phyloP scores from a whole-genome alignment of 2,113 vertebrate species.

The Xiphophorus couchianus region DNA sequence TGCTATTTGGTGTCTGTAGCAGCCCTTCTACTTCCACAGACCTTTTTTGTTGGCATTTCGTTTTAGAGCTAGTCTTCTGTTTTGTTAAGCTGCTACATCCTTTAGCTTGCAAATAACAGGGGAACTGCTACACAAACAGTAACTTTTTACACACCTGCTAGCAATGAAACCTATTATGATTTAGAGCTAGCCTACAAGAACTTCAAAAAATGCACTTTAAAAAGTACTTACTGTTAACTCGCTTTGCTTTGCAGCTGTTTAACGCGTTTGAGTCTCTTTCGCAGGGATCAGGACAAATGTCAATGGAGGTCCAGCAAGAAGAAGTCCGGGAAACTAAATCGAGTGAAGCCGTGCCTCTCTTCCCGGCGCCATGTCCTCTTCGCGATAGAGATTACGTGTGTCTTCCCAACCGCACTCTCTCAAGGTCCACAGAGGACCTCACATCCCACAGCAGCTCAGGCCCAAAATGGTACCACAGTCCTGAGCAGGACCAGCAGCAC shows the following conservation, averaged over 20 bases:
- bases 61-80: neutral
- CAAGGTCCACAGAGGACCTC: constrained; percentile 54
- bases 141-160: neutral
- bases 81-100: neutral
- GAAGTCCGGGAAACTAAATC: neutral
- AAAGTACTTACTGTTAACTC: neutral
- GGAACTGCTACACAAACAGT: neutral
- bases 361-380: neutral
- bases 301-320: neutral
- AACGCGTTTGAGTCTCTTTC: neutral
- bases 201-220: neutral
- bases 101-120: neutral
- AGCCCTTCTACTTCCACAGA: neutral
- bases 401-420: constrained; percentile 39
- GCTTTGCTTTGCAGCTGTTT: neutral
- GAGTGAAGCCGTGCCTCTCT: neutral
- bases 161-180: no score
- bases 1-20: neutral
- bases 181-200: no score
- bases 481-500: constrained; percentile 7
- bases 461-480: neutral
- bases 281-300: neutral
- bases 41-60: neutral
- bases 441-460: constrained; percentile 8
- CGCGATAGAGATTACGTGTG: constrained; percentile 39